Conservation (phyloP, 2,113 vertebrate species). For the Pampusana beccarii region DNA sequence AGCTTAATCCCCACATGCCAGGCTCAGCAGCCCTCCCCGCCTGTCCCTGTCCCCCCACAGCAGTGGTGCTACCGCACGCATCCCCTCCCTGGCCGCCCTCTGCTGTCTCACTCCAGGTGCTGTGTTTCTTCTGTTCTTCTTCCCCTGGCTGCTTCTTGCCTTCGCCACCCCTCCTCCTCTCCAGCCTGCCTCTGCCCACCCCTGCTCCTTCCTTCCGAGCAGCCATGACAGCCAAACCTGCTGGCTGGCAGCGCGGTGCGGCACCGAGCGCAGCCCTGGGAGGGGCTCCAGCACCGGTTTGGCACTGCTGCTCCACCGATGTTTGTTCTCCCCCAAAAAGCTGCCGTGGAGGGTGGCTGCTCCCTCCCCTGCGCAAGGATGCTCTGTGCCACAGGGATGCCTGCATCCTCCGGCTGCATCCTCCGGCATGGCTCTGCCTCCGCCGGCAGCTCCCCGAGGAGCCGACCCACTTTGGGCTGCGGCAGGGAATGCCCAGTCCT, state of each 20-base stretch:
- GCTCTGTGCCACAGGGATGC: background rate
- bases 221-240: background rate
- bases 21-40: background rate
- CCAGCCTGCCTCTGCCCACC: background rate
- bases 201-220: background rate
- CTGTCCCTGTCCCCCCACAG: background rate
- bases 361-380: background rate
- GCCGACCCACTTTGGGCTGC: background rate
- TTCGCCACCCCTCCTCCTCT: background rate
- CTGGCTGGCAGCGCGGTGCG: background rate
- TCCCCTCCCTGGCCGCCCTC: background rate
- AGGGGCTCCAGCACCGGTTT: background rate
- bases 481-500: background rate
- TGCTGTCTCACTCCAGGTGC: background rate
- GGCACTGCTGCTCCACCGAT: background rate
- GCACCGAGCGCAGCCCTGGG: background rate
- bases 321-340: background rate
- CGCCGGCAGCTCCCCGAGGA: background rate
- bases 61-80: background rate
- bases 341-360: background rate
- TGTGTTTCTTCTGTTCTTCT: background rate
- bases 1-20: background rate
- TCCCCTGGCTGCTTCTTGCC: rapidly evolving
- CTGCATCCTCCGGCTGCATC: background rate
- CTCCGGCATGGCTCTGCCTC: no score